Evolutionary conservation across 2,113 vertebrate species (phyloP).

Genomic region (Cyanoramphus novaezelandiae): DNA sequence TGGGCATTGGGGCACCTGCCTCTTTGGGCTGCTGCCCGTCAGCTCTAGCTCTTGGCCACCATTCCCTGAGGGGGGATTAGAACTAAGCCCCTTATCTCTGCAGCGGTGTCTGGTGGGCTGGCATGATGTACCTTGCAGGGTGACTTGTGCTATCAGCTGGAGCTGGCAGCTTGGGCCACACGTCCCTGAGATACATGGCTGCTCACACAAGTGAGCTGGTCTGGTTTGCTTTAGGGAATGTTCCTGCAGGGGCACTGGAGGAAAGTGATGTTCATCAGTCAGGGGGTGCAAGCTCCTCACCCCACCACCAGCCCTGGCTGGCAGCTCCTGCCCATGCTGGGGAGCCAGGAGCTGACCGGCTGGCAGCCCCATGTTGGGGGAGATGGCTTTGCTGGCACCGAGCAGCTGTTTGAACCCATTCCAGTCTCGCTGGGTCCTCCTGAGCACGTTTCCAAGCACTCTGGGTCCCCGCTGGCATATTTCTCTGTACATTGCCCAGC

Average conservation of each 20-base stretch:
- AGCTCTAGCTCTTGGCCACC: fast-evolving
- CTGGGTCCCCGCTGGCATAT: not conserved
- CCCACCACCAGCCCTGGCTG: not conserved
- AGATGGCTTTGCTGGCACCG: not conserved
- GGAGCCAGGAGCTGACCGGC: not conserved
- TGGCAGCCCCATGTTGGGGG: not conserved
- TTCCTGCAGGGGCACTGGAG: not conserved
- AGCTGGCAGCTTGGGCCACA: fast-evolving
- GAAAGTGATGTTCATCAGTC: not conserved
- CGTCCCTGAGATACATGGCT: fast-evolving
- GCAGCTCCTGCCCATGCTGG: not conserved
- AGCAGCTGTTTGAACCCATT: slow-evolving; percentile 63
- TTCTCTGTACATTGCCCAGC: slow-evolving; percentile 13
- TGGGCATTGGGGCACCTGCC: not conserved
- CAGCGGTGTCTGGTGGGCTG: fast-evolving
- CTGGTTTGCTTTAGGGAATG: not conserved
- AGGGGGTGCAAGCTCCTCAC: not conserved
- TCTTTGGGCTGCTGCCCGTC: not conserved
- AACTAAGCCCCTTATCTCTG: not conserved
- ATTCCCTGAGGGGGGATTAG: fast-evolving
- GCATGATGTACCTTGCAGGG: fast-evolving
- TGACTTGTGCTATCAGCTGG: fast-evolving
- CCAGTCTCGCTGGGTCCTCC: slow-evolving; percentile 34
- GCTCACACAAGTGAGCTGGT: not conserved
- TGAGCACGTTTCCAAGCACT: not conserved